Conservation (phyloP, 2,797 vertebrate genomes). For the Triplophysa yarkandensis region DNA sequence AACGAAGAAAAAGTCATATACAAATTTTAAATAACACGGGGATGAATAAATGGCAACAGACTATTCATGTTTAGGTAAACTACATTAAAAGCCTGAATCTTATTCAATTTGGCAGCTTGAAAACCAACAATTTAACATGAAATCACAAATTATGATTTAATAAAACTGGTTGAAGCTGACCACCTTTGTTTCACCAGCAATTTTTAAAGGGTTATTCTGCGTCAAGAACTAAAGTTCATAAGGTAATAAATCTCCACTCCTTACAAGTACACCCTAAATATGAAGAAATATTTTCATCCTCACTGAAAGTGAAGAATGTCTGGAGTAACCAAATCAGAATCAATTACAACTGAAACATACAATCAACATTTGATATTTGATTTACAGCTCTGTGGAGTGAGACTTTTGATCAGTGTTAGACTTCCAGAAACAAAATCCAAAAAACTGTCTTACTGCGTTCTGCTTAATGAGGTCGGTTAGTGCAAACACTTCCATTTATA, state of each 20-base stretch:
- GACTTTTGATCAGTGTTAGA: not conserved
- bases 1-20: no score
- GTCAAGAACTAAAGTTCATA: not conserved
- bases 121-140: no score
- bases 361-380: not conserved
- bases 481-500: not conserved
- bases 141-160: no score
- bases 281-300: not conserved
- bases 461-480: not conserved
- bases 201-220: not conserved
- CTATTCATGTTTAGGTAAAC: no score
- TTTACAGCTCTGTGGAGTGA: not conserved
- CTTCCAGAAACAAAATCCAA: not conserved
- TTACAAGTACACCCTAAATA: not conserved
- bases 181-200: no score
- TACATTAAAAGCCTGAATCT: no score
- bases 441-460: not conserved
- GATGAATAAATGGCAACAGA: no score
- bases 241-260: not conserved
- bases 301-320: not conserved
- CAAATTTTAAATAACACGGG: no score
- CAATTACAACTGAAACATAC: not conserved
- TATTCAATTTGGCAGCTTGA: no score
- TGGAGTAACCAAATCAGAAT: not conserved
- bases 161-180: no score